A percentile compares a stretch with the other conserved stretches of the same genome.
Conservation (phyloP, 2,797 vertebrate genomes). For the Girardinus metallicus region DNA sequence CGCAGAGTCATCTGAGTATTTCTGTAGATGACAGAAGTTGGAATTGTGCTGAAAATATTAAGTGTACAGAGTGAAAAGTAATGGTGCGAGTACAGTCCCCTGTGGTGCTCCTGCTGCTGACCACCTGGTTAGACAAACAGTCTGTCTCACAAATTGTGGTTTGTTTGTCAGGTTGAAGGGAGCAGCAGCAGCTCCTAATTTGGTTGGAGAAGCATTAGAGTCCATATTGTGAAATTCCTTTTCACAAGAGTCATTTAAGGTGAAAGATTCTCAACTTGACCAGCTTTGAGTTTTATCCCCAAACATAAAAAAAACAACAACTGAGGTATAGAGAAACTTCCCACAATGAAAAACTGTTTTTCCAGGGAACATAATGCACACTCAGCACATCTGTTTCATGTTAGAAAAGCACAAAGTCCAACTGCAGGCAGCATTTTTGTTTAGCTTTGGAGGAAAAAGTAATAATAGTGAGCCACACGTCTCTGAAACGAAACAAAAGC, state of each 20-base stretch:
- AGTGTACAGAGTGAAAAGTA: no score
- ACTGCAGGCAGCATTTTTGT: not conserved
- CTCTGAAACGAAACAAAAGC: slow-evolving; percentile 1
- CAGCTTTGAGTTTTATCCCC: not conserved
- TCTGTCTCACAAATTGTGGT: no score
- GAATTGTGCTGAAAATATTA: no score
- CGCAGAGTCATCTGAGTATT: no score
- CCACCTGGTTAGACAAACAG: no score
- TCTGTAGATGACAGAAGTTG: not conserved
- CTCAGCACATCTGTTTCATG: not conserved
- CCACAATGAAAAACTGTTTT: not conserved
- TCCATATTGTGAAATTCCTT: no score
- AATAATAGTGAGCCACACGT: not conserved
- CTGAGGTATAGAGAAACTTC: not conserved
- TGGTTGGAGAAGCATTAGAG: not conserved
- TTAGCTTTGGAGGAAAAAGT: not conserved
- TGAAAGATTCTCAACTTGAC: not conserved
- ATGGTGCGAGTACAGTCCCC: no score
- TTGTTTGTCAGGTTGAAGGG: no score
- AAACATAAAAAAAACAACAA: not conserved
- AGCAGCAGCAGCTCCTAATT: not conserved
- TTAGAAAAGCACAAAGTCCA: not conserved
- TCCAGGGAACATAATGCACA: not conserved
- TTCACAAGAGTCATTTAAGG: not conserved
- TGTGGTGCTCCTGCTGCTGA: no score